Percentiles rank a stretch among this genome's conserved stretches.
phyloP scores from a whole-genome alignment of 2,797 vertebrate species.

The Tapirus indicus region DNA sequence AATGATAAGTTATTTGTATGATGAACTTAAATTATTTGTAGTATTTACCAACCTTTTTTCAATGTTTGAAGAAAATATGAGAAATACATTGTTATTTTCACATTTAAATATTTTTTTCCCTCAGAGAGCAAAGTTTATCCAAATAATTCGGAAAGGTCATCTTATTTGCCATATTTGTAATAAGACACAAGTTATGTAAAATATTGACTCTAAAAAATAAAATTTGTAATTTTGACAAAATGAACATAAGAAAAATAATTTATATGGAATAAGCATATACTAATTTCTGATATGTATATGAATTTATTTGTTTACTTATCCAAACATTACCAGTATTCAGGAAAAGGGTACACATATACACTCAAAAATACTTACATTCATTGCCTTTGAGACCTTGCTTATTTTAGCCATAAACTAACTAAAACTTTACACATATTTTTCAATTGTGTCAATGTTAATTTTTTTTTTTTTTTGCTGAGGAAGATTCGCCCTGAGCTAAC shows the following conservation, averaged over 20 bases:
- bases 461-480: too few relatives aligned
- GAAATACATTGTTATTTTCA: slow-evolving; percentile 5
- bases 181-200: neutral
- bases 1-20: neutral
- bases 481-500: too few relatives aligned
- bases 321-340: neutral
- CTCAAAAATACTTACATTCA: neutral
- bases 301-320: neutral
- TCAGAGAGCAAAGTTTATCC: neutral
- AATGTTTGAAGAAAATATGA: neutral
- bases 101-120: neutral
- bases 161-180: neutral
- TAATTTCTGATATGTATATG: neutral
- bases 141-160: neutral
- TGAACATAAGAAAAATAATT: neutral
- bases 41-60: neutral
- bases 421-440: neutral
- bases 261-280: neutral
- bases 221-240: neutral
- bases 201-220: neutral
- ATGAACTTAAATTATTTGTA: neutral
- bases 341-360: neutral
- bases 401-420: neutral
- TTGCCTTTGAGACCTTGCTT: neutral
- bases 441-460: neutral